Percentiles rank a stretch among this genome's conserved stretches.
Evolutionary conservation across 1,140 invertebrate genomes (phyloP).

Genomic region (Homalodisca vitripennis): DNA sequence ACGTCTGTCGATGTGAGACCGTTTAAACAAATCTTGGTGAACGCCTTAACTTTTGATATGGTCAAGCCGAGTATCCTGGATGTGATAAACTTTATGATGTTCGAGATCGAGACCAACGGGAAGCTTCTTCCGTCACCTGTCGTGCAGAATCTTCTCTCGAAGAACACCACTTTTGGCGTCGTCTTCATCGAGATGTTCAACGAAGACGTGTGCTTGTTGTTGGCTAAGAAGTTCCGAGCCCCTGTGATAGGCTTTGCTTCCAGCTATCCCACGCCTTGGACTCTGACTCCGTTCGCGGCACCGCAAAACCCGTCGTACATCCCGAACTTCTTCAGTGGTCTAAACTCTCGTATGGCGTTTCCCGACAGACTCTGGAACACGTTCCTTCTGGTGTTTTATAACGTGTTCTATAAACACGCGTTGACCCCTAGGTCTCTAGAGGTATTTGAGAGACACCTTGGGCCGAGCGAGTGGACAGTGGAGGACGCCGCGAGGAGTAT

Average conservation of each 20-base stretch:
- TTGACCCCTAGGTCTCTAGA: too few species aligned
- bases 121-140: neutral
- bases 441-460: too few species aligned
- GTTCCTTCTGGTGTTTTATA: too few species aligned
- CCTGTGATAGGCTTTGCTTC: neutral
- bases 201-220: neutral
- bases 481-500: neutral
- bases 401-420: too few species aligned
- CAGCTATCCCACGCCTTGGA: neutral
- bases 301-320: neutral
- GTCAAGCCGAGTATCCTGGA: neutral
- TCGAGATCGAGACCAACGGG: neutral
- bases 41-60: neutral
- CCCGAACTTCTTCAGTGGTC: neutral
- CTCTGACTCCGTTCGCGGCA: neutral
- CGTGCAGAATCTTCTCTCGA: neutral
- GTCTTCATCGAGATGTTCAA: neutral
- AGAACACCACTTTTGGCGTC: neutral
- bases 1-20: neutral
- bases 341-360: neutral
- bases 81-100: neutral
- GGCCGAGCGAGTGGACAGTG: too few species aligned
- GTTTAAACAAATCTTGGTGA: neutral
- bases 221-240: neutral
- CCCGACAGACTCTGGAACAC: neutral